A percentile compares a stretch with the other conserved stretches of the same genome.
These are phyloP conservation scores for Neuroscelio doddi DNA, from an alignment of 2,888 invertebrate species.

Conservation along the genomic window DNA sequence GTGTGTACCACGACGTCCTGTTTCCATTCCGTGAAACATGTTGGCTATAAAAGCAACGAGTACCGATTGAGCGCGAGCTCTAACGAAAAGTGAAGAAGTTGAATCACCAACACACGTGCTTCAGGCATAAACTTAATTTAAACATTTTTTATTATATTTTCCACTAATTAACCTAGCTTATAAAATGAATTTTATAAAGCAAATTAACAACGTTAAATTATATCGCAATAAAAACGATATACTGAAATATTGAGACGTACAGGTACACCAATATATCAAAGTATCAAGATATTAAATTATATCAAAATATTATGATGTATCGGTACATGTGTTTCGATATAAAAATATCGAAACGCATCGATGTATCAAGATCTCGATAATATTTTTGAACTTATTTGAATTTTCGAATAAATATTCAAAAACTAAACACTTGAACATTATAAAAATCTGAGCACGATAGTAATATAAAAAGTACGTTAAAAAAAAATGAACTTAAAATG, in stretches of 20 bases:
- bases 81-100: constrained; percentile 24
- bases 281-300: too few relatives aligned
- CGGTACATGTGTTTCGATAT: too few relatives aligned
- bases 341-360: neutral
- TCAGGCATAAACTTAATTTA: too few relatives aligned
- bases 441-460: too few relatives aligned
- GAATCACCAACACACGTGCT: constrained; percentile 18
- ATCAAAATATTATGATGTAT: too few relatives aligned
- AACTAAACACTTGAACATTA: too few relatives aligned
- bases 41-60: constrained; percentile 27
- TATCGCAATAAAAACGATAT: too few relatives aligned
- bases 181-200: neutral
- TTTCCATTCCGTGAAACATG: constrained; percentile 39
- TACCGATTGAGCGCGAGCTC: constrained; percentile 31
- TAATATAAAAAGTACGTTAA: neutral
- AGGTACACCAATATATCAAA: too few relatives aligned
- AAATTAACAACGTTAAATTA: too few relatives aligned
- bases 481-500: neutral
- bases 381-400: neutral
- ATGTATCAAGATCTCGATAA: neutral
- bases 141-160: too few relatives aligned
- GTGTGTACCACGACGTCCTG: constrained; percentile 32
- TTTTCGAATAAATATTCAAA: neutral
- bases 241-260: too few relatives aligned
- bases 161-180: neutral